Evolutionary conservation across 2,113 vertebrate genomes (phyloP), one percentile per base, ranked within the genome.

Genomic region (Euleptes europaea): DNA sequence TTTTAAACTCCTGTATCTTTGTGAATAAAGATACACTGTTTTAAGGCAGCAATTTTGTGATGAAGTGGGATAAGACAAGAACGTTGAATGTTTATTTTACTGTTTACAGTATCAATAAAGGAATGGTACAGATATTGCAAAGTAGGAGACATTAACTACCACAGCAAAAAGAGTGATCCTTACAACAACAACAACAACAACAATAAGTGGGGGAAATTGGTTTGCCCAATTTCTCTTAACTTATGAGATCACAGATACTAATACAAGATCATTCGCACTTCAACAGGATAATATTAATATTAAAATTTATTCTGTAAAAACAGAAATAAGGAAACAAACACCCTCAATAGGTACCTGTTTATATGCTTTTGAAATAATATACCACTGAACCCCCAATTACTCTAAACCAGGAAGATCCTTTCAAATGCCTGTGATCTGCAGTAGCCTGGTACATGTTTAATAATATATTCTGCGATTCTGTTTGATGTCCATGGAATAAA

Each of bases 141-240:
- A 79, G 63, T 17, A 17, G 44, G 44, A 21, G 31, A 35, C 26
- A 21, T 77, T 35, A 13, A 51, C 4, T 57, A 17, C 47, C 44
- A 51, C n/a, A 51, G 14, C 10, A 2, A 51, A 51, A 51, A 3
- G 12, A 51, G 2, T 51, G 14, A 13, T 3, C 2, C 3, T 17
- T 3, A 54, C 4, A 2, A 54, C 3, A 54, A 4, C 51, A 57
- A 19, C 5, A 57, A 26, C 7, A 23, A 7, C 5, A 70, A 77
- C 31, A 88, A 86, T 85, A 80, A 0, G 0, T 69, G 10, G 60
- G 60, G 49, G 88, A 84, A 91, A 90, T 90, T 80, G 15, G 40
- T 76, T 75, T 54, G 54, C 82, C 26, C 12, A 54, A 2, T 84
- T 35, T 86, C 2, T 21, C 44, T n/a, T 9, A 21, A 6, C 10